Evolutionary conservation across 2,888 invertebrate species (phyloP).

Genomic region (Scaptomyza parva): DNA sequence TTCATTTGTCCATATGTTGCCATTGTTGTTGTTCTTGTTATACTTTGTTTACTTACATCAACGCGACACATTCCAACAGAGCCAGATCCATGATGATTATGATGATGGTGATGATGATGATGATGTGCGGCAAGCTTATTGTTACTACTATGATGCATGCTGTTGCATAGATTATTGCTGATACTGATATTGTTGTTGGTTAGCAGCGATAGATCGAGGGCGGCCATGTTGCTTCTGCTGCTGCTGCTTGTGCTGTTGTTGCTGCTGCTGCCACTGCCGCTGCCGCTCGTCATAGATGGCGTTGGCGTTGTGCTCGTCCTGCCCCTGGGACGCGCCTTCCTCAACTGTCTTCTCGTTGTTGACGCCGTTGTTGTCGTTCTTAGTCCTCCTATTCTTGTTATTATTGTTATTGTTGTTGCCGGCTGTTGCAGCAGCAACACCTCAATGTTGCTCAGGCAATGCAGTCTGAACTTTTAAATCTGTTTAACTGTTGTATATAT

Average conservation of each 20-base stretch:
- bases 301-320: constrained; percentile 44
- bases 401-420: background rate
- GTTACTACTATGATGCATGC: constrained; percentile 19
- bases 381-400: background rate
- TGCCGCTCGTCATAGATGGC: constrained; percentile 66
- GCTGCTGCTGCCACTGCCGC: constrained; percentile 28
- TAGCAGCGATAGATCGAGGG: constrained; percentile 78
- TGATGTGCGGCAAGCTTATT: constrained; percentile 28
- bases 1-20: constrained; percentile 13
- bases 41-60: constrained; percentile 77
- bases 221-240: constrained; percentile 76
- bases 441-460: constrained; percentile 45
- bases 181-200: constrained; percentile 44
- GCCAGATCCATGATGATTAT: constrained; percentile 32
- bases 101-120: background rate
- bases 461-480: constrained; percentile 34
- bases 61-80: constrained; percentile 81
- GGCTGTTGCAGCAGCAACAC: constrained; percentile 53
- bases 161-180: constrained; percentile 10
- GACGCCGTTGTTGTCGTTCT: constrained; percentile 25
- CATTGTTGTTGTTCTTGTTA: background rate
- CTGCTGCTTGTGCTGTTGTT: constrained; percentile 27
- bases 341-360: constrained; percentile 37
- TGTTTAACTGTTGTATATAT: background rate
- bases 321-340: constrained; percentile 42